Percentiles rank a stretch among this genome's conserved stretches.
These are phyloP conservation scores for Scaptomyza caliginosa DNA, from an alignment of 2,888 invertebrate genomes.

Conservation along the genomic window DNA sequence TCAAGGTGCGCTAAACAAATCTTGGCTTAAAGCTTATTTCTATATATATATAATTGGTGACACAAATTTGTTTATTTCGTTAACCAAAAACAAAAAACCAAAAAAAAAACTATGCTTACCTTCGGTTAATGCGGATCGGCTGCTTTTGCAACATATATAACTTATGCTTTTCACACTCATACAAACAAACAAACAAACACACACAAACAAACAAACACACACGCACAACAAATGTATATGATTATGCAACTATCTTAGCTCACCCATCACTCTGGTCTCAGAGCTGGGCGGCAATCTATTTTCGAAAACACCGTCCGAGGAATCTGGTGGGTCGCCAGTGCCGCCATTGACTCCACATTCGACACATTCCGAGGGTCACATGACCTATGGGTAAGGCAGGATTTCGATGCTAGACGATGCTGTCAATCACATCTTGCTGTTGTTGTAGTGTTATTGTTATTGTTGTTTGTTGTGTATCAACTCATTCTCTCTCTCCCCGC, in stretches of 20 bases:
- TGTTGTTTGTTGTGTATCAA: constrained; percentile 32
- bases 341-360: constrained; percentile 88
- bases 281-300: constrained; percentile 98
- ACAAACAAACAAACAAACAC: constrained; percentile 7
- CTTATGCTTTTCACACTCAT: constrained; percentile 46
- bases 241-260: constrained; percentile 85
- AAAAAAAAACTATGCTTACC: constrained; percentile 60
- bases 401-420: constrained; percentile 41
- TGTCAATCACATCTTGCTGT: constrained; percentile 44
- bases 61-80: constrained; percentile 66
- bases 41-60: constrained; percentile 60
- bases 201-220: constrained; percentile 11
- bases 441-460: constrained; percentile 29
- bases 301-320: constrained; percentile 96
- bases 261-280: constrained; percentile 96
- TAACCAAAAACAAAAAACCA: constrained; percentile 39
- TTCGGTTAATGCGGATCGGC: constrained; percentile 80
- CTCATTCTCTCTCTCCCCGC: constrained; percentile 16
- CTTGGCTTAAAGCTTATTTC: neutral
- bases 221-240: constrained; percentile 8
- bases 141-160: constrained; percentile 49
- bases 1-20: constrained; percentile 88
- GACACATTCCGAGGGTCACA: constrained; percentile 85
- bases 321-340: constrained; percentile 88
- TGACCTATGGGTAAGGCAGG: constrained; percentile 84